Evolutionary conservation across 2,113 vertebrate species (phyloP).

Genomic region (Paracanthobrama guichenoti): DNA sequence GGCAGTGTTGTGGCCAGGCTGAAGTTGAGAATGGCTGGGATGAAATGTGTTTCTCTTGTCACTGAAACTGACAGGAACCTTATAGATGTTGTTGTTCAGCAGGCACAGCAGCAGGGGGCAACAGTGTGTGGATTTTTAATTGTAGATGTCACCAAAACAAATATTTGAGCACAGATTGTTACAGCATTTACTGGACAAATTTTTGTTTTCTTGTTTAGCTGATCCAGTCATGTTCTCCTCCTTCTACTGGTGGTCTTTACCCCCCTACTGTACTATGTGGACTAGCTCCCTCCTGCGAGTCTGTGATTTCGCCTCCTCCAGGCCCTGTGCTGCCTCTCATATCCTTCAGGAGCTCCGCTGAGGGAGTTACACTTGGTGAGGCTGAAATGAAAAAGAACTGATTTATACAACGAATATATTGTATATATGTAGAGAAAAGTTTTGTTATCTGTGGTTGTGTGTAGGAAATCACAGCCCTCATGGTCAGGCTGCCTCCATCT

Average conservation of each 20-base stretch:
- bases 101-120: slow-evolving; percentile 82
- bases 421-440: neutral
- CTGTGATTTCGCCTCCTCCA: slow-evolving; percentile 68
- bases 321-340: slow-evolving; percentile 77
- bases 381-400: neutral
- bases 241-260: slow-evolving; percentile 70
- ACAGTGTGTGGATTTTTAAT: slow-evolving; percentile 68
- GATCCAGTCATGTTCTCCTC: slow-evolving; percentile 73
- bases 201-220: slow-evolving; percentile 67
- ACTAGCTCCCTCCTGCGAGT: slow-evolving; percentile 76
- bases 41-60: slow-evolving; percentile 74
- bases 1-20: slow-evolving; percentile 73
- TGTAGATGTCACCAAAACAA: neutral
- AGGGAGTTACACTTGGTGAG: slow-evolving; percentile 78
- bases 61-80: slow-evolving; percentile 55
- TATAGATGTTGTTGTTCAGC: slow-evolving; percentile 73
- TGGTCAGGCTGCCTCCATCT: slow-evolving; percentile 82
- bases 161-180: neutral
- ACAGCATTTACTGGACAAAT: neutral
- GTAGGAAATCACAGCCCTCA: slow-evolving; percentile 80
- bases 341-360: slow-evolving; percentile 81
- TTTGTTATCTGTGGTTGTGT: slow-evolving; percentile 1
- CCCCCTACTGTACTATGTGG: slow-evolving; percentile 83
- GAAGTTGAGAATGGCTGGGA: slow-evolving; percentile 70
- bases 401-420: neutral